Evolutionary conservation across 2,888 invertebrate species (phyloP), one percentile per base, ranked within the genome.

Genomic region (Drosophila tanythrix): DNA sequence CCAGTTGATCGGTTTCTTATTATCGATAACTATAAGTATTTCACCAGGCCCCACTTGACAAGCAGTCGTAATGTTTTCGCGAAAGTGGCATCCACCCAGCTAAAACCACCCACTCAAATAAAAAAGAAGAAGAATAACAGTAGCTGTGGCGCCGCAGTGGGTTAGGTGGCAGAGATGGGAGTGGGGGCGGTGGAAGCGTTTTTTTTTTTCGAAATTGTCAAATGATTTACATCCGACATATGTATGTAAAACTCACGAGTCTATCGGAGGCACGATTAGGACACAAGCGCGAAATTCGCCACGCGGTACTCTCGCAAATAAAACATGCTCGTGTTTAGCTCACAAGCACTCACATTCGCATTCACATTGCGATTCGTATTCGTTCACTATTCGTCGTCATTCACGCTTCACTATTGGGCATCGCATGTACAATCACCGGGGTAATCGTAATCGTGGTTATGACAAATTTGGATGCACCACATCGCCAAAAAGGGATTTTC

Each of bases 151-250:
- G 43, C 40, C 31, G 63, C 40, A 40, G 38, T 38, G 57, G 38
- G 50, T 36, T 18, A 18, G 51, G 13, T 10, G 50, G 43, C 3
- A 11, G 31, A 15, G n/a, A 3, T 25, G n/a, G 13, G 10, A 31
- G 52, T 25, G 21, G 25, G 46, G 51, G 36, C 27, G 35, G 40
- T 61, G 40, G 63, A 52, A 55, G 66, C 60, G 61, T 67, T 73
- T 70, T 74, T 74, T 62, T 77, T 76, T 87, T 81, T 82, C 65
- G 78, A 82, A 89, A 90, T 88, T 90, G 89, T 90, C 90, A 89
- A 88, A 92, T 92, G 90, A 91, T 89, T 90, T 90, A 91, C 92
- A 90, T 90, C 89, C 90, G 83, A 91, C 90, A 91, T 90, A 90
- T 90, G 88, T 92, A 91, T 91, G 88, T 84, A 81, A 86, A 90